Base-by-base conservation (phyloP, 2,113 vertebrate genomes). In the Limnothrissa miodon region DNA sequence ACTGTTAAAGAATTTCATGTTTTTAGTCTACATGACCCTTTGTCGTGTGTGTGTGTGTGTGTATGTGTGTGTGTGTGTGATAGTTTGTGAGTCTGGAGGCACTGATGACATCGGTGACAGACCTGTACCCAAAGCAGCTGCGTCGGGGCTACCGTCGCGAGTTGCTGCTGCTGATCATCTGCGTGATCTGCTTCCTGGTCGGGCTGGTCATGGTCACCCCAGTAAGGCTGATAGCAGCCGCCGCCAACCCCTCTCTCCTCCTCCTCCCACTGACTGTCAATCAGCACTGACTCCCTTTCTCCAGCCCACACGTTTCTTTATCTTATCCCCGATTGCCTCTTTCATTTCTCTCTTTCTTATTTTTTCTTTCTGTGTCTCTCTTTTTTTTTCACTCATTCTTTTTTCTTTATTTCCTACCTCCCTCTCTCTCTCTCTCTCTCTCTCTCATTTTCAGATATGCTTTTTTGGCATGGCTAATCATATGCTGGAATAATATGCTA, bases 31-130 rank as follows among this genome's bases (percentile, higher is more conserved):
- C 6, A 42, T 42, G 42, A 42, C 42, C 13, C 13, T 48, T 10
- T 0, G 46, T 48, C 25, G 25, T 36, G 7, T 80, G 48, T 80
- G 78, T 51, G 51, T 70, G 56, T 59, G 6, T 59, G 56, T 25
- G 56, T 9, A 5, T 59, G 56, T 48, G 23, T 46, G 29, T 29
- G 44, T 46, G 46, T 56, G 13, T 29, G 78, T 86, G 17, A 87
- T 17, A 99, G 97, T 98, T 99, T 0, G 96, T 99, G 88, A 96
- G 96, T 39, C 92, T 98, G 84, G 97, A 99, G 92, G 96, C 96
- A 53, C 89, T 98, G 93, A 97, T 97, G 92, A 98, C 97, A 0
- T 95, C 96, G 0, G 88, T 95, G 81, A 87, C 94, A 1, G 97
- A 98, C 94, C 91, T 96, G 92, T 98, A 95, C 89, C 97, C 97